A percentile compares a stretch with the other conserved stretches of the same genome.
These are phyloP conservation scores for Lacerta viridis DNA, from an alignment of 2,797 vertebrate species.

Conservation along the genomic window DNA sequence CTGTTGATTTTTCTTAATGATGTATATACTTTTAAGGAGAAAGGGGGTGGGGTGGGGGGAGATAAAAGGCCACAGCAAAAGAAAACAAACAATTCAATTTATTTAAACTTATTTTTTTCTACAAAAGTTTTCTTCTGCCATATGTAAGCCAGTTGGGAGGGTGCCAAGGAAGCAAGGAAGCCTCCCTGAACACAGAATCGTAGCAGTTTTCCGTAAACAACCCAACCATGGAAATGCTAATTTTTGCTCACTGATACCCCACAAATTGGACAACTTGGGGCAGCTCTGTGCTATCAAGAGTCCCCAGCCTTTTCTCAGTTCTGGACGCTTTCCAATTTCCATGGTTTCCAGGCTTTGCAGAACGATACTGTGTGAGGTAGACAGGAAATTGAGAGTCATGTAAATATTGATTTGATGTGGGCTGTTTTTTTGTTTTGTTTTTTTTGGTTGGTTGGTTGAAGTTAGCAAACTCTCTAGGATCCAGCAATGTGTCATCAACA, in stretches of 20 bases:
- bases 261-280: background rate
- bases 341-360: background rate
- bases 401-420: background rate
- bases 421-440: background rate
- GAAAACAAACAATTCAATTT: background rate
- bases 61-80: background rate
- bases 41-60: no score
- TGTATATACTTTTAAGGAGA: no score
- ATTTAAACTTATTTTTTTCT: background rate
- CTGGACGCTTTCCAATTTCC: background rate
- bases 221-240: no score
- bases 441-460: no score
- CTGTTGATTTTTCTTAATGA: no score
- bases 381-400: background rate
- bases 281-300: background rate
- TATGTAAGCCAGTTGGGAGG: background rate
- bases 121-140: background rate
- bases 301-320: background rate
- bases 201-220: background rate
- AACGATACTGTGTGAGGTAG: background rate
- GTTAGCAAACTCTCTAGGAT: background rate
- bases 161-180: background rate
- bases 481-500: background rate
- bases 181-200: no score
- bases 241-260: no score